These are phyloP conservation scores for Euwallacea similis DNA, from an alignment of 1,140 invertebrate genomes.

Conservation along the genomic window DNA sequence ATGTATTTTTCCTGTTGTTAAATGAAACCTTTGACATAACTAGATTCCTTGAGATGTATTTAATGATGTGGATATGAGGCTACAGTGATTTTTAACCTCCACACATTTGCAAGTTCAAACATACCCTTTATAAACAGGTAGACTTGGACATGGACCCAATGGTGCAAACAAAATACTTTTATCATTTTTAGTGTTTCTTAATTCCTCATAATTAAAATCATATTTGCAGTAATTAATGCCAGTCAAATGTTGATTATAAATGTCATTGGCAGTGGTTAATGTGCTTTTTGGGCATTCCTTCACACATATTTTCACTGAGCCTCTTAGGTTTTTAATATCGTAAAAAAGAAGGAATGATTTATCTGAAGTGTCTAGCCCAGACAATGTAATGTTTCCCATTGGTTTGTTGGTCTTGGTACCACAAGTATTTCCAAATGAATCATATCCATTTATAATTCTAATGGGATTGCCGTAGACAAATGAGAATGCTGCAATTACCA, in stretches of 20 bases:
- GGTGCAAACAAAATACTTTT: conserved; percentile 57
- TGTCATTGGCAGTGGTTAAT: conserved; percentile 65
- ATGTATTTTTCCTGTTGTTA: too few relatives aligned
- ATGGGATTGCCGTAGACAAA: conserved; percentile 87
- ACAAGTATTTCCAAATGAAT: conserved; percentile 96
- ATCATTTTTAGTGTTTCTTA: conserved; percentile 42
- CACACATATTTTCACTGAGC: conserved; percentile 86
- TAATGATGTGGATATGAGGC: too few relatives aligned
- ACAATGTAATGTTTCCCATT: conserved; percentile 71
- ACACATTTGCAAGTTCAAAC: background rate
- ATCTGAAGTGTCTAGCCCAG: conserved; percentile 78
- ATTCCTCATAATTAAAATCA: conserved; percentile 65
- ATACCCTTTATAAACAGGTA: conserved; percentile 71
- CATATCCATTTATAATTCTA: conserved; percentile 88
- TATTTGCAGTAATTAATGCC: conserved; percentile 74
- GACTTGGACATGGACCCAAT: conserved; percentile 70
- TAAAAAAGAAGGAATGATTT: conserved; percentile 84
- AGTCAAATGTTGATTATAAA: conserved; percentile 71
- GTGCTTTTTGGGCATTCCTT: conserved; percentile 78
- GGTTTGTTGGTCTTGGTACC: conserved; percentile 78
- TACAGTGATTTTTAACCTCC: too few relatives aligned
- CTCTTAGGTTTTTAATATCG: conserved; percentile 73
- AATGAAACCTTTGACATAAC: too few relatives aligned
- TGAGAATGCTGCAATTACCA: conserved; percentile 84
- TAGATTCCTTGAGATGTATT: too few relatives aligned